phyloP scores from a whole-genome alignment of 2,888 invertebrate genomes.

The Xestia ashworthii region DNA sequence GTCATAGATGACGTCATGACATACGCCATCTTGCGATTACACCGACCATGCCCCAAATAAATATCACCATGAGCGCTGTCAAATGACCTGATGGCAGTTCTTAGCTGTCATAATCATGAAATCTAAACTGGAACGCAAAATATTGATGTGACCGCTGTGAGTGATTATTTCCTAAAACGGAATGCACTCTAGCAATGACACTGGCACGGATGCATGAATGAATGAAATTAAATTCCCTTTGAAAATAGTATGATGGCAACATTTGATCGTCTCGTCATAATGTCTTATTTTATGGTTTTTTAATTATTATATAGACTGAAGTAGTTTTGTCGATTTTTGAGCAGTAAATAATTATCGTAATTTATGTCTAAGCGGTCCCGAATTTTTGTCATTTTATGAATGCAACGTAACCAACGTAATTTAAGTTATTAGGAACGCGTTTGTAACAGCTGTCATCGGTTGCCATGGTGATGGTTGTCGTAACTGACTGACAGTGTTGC shows the following conservation, averaged over 20 bases:
- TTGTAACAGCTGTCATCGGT: slow-evolving; percentile 13
- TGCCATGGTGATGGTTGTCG: slow-evolving; percentile 35
- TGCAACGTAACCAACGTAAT: not conserved
- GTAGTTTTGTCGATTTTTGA: too few relatives aligned
- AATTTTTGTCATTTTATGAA: not conserved
- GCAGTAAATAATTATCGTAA: not conserved
- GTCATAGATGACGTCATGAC: too few relatives aligned
- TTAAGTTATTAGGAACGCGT: slow-evolving; percentile 2
- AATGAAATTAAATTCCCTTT: not conserved
- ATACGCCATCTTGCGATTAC: too few relatives aligned
- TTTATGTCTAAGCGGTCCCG: not conserved
- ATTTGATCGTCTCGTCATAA: not conserved
- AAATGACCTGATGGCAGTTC: too few relatives aligned
- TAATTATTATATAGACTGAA: not conserved
- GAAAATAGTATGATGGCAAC: slow-evolving; percentile 6
- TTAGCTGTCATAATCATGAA: too few relatives aligned
- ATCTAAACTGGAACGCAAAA: too few relatives aligned
- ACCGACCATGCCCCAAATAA: too few relatives aligned
- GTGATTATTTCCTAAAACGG: too few relatives aligned
- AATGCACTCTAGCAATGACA: not conserved
- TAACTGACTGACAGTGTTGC: too few relatives aligned
- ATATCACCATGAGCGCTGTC: too few relatives aligned
- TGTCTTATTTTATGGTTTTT: not conserved
- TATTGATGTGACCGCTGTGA: too few relatives aligned
- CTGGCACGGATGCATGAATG: slow-evolving; percentile 22